phyloP scores from a whole-genome alignment of 2,113 vertebrate species.

The Microtus pennsylvanicus region DNA sequence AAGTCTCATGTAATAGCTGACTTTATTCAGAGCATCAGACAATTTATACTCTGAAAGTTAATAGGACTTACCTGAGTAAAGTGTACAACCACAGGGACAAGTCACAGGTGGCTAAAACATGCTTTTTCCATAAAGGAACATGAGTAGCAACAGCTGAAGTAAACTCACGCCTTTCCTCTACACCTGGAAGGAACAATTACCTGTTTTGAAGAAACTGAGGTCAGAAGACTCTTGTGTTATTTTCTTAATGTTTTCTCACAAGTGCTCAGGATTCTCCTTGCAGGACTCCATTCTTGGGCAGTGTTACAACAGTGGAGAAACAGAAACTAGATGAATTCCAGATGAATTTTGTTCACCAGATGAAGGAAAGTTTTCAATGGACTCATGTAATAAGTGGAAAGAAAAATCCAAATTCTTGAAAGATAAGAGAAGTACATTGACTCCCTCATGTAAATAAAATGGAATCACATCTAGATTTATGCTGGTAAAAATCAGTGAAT shows the following conservation, averaged over 20 bases:
- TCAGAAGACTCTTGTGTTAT: not conserved
- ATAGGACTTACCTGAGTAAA: not conserved
- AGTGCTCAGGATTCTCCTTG: not conserved
- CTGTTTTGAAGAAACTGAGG: not conserved
- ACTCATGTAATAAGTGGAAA: not conserved
- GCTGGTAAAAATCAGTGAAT: not conserved
- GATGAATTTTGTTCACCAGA: not conserved
- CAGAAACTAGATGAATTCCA: not conserved
- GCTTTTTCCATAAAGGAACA: not conserved
- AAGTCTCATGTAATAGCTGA: not conserved
- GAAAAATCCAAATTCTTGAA: not conserved
- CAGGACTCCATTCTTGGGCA: not conserved
- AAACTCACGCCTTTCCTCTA: not conserved
- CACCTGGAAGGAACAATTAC: too few relatives aligned
- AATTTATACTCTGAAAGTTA: not conserved
- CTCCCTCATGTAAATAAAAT: not conserved
- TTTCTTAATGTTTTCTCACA: not conserved
- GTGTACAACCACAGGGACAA: not conserved
- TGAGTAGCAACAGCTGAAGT: not conserved
- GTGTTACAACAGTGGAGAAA: not conserved
- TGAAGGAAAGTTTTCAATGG: not conserved
- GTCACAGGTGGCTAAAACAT: not conserved
- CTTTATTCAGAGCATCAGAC: not conserved
- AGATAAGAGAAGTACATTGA: not conserved
- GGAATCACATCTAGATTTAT: not conserved